A percentile compares a stretch with the other conserved stretches of the same genome.
Evolutionary conservation across 2,888 invertebrate genomes (phyloP).

Genomic region (Heterodera filipjevi): DNA sequence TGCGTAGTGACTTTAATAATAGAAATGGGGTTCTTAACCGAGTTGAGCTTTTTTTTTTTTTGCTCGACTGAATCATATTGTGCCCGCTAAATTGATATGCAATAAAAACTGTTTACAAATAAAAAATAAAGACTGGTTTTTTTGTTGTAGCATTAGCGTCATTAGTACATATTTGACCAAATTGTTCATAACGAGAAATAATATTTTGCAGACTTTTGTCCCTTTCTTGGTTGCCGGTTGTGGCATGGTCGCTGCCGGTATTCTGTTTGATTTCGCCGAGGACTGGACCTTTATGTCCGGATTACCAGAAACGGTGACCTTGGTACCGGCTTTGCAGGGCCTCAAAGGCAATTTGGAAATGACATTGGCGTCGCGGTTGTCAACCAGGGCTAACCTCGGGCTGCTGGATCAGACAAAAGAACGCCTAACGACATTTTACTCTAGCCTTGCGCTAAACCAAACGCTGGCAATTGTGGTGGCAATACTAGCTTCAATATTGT

Average conservation of each 20-base stretch:
- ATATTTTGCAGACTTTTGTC: slow-evolving; percentile 22
- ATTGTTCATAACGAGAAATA: no score
- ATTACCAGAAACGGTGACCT: slow-evolving; percentile 70
- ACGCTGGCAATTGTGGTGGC: slow-evolving; percentile 56
- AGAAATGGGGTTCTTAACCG: no score
- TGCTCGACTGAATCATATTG: no score
- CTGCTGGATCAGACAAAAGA: slow-evolving; percentile 74
- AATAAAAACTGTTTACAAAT: no score
- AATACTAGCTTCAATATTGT: slow-evolving; percentile 70
- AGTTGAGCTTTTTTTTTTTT: background rate
- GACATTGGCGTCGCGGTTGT: slow-evolving; percentile 89
- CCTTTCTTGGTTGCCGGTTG: slow-evolving; percentile 31
- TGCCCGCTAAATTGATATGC: no score
- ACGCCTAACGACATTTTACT: slow-evolving; percentile 45
- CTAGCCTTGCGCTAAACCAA: slow-evolving; percentile 56
- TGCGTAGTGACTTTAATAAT: no score
- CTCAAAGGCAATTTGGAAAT: slow-evolving; percentile 90
- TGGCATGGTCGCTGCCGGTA: slow-evolving; percentile 80
- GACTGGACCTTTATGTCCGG: slow-evolving; percentile 69
- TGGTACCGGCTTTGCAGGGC: slow-evolving; percentile 77
- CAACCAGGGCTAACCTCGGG: slow-evolving; percentile 89
- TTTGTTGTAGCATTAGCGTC: no score
- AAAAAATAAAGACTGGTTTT: no score
- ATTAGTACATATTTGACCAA: no score
- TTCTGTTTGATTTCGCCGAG: slow-evolving; percentile 82